phyloP scores from a whole-genome alignment of 2,888 invertebrate species.

The Ernsta delagoae region DNA sequence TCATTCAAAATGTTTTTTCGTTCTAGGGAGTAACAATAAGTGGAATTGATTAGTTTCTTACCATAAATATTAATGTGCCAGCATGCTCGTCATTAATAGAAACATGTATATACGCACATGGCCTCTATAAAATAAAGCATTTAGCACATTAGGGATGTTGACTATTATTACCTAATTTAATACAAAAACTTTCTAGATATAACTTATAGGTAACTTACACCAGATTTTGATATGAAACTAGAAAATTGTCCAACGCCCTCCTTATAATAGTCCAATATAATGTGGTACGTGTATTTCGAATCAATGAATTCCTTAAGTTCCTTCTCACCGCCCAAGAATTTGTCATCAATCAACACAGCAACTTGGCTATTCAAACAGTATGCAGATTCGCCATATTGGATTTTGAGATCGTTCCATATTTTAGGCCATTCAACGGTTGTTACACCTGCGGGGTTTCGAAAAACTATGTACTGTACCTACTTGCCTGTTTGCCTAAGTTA shows the following conservation, averaged over 20 bases:
- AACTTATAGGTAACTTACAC: no score
- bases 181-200: no score
- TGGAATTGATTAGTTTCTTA: conserved; percentile 51
- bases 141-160: no score
- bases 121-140: conserved; percentile 82
- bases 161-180: no score
- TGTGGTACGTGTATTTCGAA: conserved; percentile 70
- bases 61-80: conserved; percentile 86
- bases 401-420: conserved; percentile 63
- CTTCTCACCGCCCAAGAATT: conserved; percentile 80
- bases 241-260: conserved; percentile 71
- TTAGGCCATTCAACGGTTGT: conserved; percentile 72
- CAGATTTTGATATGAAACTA: conserved; percentile 67
- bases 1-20: no score
- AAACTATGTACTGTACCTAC: no score
- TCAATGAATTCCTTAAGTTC: conserved; percentile 75
- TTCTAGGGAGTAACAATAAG: no score
- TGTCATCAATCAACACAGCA: conserved; percentile 76
- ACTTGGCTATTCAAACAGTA: conserved; percentile 75
- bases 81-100: conserved; percentile 67
- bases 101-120: conserved; percentile 83
- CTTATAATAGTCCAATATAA: conserved; percentile 73
- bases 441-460: conserved; percentile 52
- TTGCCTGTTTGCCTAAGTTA: no score
- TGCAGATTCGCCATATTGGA: conserved; percentile 70